phyloP scores from a whole-genome alignment of 1,140 invertebrate species.

The Tenebrio molitor region DNA sequence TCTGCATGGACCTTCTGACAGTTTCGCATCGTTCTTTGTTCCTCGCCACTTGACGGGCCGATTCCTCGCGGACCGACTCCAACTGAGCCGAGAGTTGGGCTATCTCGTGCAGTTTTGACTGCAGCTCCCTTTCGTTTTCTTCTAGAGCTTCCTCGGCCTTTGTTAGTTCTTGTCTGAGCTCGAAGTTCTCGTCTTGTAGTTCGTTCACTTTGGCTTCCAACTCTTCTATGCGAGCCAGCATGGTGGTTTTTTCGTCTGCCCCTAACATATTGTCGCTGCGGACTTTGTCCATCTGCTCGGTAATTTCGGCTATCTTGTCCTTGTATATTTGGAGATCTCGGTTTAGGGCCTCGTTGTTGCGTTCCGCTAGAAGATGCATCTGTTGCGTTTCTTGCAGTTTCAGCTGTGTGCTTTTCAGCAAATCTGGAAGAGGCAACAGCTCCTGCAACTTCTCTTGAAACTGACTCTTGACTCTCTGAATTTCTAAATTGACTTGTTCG shows the following conservation, averaged over 20 bases:
- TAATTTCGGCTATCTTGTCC: constrained; percentile 69
- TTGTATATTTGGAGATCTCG: constrained; percentile 71
- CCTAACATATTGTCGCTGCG: constrained; percentile 59
- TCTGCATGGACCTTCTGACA: constrained; percentile 72
- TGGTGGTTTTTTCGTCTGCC: constrained; percentile 65
- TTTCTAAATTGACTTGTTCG: constrained; percentile 82
- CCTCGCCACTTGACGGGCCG: constrained; percentile 75
- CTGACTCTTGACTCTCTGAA: constrained; percentile 79
- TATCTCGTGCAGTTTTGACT: constrained; percentile 72
- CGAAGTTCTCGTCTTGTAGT: constrained; percentile 69
- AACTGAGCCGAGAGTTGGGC: constrained; percentile 75
- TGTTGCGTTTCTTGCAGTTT: constrained; percentile 80
- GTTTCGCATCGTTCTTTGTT: constrained; percentile 72
- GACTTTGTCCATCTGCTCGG: constrained; percentile 64
- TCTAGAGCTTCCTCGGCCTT: constrained; percentile 68
- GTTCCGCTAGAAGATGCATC: constrained; percentile 73
- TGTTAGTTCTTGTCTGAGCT: constrained; percentile 66
- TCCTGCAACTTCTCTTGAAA: constrained; percentile 85
- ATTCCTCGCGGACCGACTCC: constrained; percentile 78
- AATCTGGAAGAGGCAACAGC: constrained; percentile 78
- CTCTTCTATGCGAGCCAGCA: constrained; percentile 64
- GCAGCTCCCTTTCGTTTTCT: constrained; percentile 69
- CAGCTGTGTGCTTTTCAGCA: constrained; percentile 79
- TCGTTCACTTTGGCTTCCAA: constrained; percentile 67
- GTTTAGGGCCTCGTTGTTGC: constrained; percentile 73